Conservation (phyloP, 2,888 invertebrate genomes). For the Chalcis sispes region DNA sequence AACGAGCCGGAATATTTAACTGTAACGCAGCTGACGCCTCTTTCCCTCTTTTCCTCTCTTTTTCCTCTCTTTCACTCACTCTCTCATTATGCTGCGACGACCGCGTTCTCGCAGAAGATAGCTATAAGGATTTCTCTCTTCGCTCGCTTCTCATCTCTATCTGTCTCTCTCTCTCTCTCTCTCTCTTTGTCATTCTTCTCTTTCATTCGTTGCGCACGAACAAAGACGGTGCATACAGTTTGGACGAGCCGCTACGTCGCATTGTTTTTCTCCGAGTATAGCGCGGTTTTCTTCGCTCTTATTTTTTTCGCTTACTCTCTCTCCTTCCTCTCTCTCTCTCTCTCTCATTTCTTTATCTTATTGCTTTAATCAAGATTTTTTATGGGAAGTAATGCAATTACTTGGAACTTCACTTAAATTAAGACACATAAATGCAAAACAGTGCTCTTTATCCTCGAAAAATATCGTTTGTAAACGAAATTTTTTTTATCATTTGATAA, state of each 20-base stretch:
- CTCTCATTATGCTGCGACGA: conserved; percentile 15
- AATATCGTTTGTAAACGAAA: too few species aligned
- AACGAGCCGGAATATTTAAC: conserved; percentile 21
- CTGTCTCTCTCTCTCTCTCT: neutral
- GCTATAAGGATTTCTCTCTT: conserved; percentile 30
- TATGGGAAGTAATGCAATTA: conserved; percentile 4
- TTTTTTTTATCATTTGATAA: too few species aligned
- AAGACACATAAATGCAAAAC: conserved; percentile 27
- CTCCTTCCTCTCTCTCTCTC: conserved; percentile 7
- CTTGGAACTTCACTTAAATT: conserved; percentile 28
- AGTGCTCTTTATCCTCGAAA: neutral
- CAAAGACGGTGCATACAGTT: neutral
- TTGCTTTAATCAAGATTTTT: conserved; percentile 11
- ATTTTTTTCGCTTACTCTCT: neutral
- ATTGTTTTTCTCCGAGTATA: neutral
- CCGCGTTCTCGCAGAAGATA: conserved; percentile 26
- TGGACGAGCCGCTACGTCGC: neutral
- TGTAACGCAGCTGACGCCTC: conserved; percentile 25
- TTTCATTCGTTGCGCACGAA: conserved; percentile 13
- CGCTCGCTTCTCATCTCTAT: neutral
- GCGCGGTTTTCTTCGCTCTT: neutral
- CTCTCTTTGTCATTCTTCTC: too few species aligned
- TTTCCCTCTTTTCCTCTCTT: too few species aligned
- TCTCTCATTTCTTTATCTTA: neutral
- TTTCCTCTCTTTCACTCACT: too few species aligned